Base-by-base conservation (phyloP, 2,113 vertebrate species). In the Syngnathus floridae region DNA sequence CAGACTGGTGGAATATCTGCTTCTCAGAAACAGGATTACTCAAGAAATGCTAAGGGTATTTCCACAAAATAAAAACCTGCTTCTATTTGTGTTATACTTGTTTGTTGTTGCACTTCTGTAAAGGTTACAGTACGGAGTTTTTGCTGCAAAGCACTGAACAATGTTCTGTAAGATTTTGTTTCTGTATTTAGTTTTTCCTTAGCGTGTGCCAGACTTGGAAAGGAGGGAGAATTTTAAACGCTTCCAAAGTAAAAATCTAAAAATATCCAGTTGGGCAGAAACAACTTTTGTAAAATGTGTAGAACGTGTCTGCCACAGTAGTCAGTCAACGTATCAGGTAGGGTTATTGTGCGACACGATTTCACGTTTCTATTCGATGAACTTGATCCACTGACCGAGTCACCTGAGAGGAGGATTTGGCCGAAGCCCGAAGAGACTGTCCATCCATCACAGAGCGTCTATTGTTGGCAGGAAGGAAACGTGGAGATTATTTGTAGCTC, bases 381-480 rank as follows among this genome's bases (percentile, higher is more conserved):
- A 82, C 81, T 77, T 69, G 82, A 87, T 88, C 81, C 71, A 46
- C 74, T 73, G 72, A 69, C 70, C 66, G 58, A 22, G 21, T 43
- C 60, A 5, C 4, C 37, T 22, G 37, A 22, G 60, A 26, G 13
- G 60, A 21, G 16, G 22, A 16, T 83, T 72, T 83, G 72, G 70
- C 35, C 35, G 84, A 80, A 75, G 60, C 74, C 72, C 52, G 35
- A 0, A 57, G 82, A 82, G 82, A 75, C 79, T 68, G 66, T 22
- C 79, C 82, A 75, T 78, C 36, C 72, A 84, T 85, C 81, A 88
- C 84, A 88, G 67, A 76, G 72, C 41, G 2, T 64, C 66, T 73
- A 84, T 84, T 89, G 84, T 87, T 71, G 68, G 73, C 73, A 55
- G 60, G 63, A 78, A 69, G 82, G 82, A 79, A 82, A 78, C 71